A percentile compares a stretch with the other conserved stretches of the same genome.
phyloP scores from a whole-genome alignment of 1,140 invertebrate species.

The Liolophura sinensis region DNA sequence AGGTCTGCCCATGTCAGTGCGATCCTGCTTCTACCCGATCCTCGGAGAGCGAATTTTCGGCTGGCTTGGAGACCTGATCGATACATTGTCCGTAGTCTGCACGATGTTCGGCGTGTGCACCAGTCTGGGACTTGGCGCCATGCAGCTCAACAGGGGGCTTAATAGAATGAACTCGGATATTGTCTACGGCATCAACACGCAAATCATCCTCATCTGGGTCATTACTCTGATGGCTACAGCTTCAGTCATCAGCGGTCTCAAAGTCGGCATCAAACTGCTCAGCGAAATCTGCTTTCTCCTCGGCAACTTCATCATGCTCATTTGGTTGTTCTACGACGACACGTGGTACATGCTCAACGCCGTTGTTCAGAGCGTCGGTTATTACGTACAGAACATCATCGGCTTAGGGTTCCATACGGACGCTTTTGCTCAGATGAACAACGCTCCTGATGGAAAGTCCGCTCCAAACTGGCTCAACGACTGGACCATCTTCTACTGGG shows the following conservation, averaged over 20 bases:
- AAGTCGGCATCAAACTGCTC: background rate
- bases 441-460: background rate
- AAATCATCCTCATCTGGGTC: conserved; percentile 1
- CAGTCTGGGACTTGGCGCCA: too few relatives aligned
- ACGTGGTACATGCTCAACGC: conserved; percentile 2
- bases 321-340: conserved; percentile 1
- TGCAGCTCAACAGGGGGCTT: too few relatives aligned
- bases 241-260: background rate
- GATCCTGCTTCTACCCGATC: conserved; percentile 6
- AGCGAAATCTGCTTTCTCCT: background rate
- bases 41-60: conserved; percentile 5
- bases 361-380: background rate
- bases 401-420: background rate
- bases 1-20: conserved; percentile 4
- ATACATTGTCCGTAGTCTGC: background rate
- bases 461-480: background rate
- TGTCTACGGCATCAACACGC: background rate
- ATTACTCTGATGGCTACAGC: conserved; percentile 1
- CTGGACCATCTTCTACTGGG: conserved; percentile 11
- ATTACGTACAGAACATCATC: background rate
- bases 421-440: conserved; percentile 2
- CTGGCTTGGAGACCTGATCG: conserved; percentile 8
- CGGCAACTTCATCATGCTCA: background rate
- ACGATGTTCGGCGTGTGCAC: conserved; percentile 1
- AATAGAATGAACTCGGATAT: too few relatives aligned